Evolutionary conservation across 2,797 vertebrate genomes (phyloP), one percentile per base, ranked within the genome.

Genomic region (Semotilus atromaculatus): DNA sequence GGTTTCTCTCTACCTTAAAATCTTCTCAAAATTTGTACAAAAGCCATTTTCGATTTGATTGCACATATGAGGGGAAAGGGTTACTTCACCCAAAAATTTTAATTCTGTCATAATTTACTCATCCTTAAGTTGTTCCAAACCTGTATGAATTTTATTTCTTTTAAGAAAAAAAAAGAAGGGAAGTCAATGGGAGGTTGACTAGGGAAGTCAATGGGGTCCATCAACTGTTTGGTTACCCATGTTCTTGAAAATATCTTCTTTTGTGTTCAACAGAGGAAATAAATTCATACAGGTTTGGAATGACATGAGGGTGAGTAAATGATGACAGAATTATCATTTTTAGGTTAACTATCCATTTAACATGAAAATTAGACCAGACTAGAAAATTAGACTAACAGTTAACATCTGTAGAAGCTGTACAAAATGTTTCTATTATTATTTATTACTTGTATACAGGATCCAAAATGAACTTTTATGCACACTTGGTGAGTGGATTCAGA

Each of bases 1-100:
- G 76, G 40, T 68, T 86, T 36, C 29, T 62, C 26, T 48, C 8
- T 38, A 29, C 21, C 70, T 29, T 66, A 40, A 55, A 84, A 60
- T 78, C 11, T 58, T n/a, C 9, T 6, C 58, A 16, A n/a, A 16
- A 67, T 64, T 6, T 43, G 6, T 43, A 21, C 38, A 31, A 70
- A 11, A 43, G 11, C 11, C 23, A 0, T 75, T 53, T 66, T 29
- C 11, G 1, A 66, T 66, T 64, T 16, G 38, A 23, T 40, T 34
- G 26, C 9, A 79, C 2, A 34, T 79, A 21, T 48, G 18, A 29
- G 43, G 11, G 2, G 13, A 14, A 62, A 60, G 7, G 11, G 38
- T 38, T 64, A 8, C 13, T 31, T 64, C 62, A 64, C 26, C 14
- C 14, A 18, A 8, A 31, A 64, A 31, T 29, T 0, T 29, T 6